phyloP scores from a whole-genome alignment of 2,888 invertebrate species.

The Apeira syringaria region DNA sequence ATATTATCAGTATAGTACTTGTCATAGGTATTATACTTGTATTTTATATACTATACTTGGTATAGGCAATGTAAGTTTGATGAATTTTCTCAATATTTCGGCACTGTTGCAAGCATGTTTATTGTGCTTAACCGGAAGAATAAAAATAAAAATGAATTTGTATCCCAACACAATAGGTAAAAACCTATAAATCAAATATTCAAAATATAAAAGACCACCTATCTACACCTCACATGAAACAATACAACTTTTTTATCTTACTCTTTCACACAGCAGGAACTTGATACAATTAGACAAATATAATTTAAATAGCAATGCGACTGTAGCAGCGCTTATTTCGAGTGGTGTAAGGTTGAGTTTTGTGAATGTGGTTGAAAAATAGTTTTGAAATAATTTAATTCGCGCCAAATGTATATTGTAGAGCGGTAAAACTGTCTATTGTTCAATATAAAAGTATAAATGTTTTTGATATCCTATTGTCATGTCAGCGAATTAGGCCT shows the following conservation, averaged over 20 bases:
- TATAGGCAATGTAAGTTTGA: too few species aligned
- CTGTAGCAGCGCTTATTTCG: background rate
- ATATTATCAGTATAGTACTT: too few species aligned
- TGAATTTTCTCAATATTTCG: too few species aligned
- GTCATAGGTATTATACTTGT: too few species aligned
- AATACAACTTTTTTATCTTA: constrained; percentile 38
- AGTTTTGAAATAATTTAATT: constrained; percentile 15
- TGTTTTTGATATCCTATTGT: constrained; percentile 43
- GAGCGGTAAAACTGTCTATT: constrained; percentile 52
- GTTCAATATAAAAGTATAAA: constrained; percentile 41
- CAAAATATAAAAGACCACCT: constrained; percentile 44
- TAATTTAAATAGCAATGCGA: background rate
- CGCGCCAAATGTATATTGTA: constrained; percentile 44
- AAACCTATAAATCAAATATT: constrained; percentile 52
- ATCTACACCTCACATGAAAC: constrained; percentile 43
- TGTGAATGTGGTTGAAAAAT: background rate
- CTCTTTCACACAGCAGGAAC: constrained; percentile 26
- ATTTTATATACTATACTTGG: too few species aligned
- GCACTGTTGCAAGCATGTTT: too few species aligned
- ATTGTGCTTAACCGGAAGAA: constrained; percentile 41
- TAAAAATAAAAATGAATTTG: constrained; percentile 19
- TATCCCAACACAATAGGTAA: constrained; percentile 24
- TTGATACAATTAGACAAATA: background rate
- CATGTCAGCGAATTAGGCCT: constrained; percentile 44
- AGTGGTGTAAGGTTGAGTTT: background rate